Evolutionary conservation across 30 jellyfish, hydroid and myxozoan genomes (phyloP), one percentile per base, ranked within the genome.

Genomic region (Turritopsis rubra): DNA sequence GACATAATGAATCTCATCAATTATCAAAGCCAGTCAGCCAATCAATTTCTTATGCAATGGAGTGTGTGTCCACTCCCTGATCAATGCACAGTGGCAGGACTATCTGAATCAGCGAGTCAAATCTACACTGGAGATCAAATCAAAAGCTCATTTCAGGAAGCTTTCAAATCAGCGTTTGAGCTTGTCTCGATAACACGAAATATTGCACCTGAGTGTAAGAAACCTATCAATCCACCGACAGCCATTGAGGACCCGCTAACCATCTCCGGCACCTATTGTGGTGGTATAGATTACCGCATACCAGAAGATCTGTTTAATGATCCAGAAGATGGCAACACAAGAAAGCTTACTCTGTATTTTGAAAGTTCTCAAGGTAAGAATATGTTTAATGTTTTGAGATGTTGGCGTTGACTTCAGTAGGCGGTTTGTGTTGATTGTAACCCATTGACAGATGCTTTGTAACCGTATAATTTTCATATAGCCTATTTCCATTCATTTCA

Each of bases 281-380:
- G 97, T 29, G 99, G 99, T 18, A 54, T 94, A 21, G 73, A 70
- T 9, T 80, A 73, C 21, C 53, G 19, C 18, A 75, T 89, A 8
- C 97, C 96, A 18, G 84, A 53, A 7, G 73, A 79, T 65, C 18
- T 89, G 83, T 94, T 94, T 81, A 75, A 21, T 21, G 99, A 94
- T 68, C 86, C 71, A 1, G 99, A 94, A 80, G 99, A 94, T 81
- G 99, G 99, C 3, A 75, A 83, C 73, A 78, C 99, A 21, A 77
- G 96, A 72, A 84, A 83, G 9, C 87, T 94, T 8, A 54, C 77
- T 9, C 19, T 68, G 30, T 0, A 8, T 68, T 7, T 68, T 16
- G 21, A 68, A 68, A 22, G 28, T 68, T 7, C 77, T n/a, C 9
- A 27, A 68, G 77, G 77, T 68, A 68, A 68, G 77, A 17, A 7